A percentile compares a stretch with the other conserved stretches of the same genome.
phyloP scores from a whole-genome alignment of 2,888 invertebrate species.

The Onchidella celtica region DNA sequence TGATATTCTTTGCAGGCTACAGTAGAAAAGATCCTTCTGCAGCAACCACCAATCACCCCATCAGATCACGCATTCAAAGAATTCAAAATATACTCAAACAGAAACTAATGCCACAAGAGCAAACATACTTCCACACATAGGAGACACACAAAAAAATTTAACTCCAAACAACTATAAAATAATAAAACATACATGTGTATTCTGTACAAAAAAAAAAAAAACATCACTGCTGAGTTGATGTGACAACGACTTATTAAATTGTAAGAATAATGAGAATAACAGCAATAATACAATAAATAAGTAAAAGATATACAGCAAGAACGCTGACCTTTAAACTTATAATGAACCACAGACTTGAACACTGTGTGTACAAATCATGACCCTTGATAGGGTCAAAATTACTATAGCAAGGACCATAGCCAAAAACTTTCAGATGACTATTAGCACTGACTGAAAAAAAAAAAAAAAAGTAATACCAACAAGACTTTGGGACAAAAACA shows the following conservation, averaged over 20 bases:
- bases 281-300: slow-evolving; percentile 1
- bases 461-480: neutral
- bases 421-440: too few relatives aligned
- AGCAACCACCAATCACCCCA: too few relatives aligned
- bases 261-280: slow-evolving; percentile 15
- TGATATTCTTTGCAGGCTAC: too few relatives aligned
- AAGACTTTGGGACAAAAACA: neutral
- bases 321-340: neutral
- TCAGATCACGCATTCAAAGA: too few relatives aligned
- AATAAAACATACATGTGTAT: slow-evolving; percentile 40
- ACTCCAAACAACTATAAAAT: neutral
- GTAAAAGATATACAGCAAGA: neutral
- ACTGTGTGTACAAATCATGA: neutral
- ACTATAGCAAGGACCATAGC: neutral
- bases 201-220: slow-evolving; percentile 42
- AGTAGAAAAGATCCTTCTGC: too few relatives aligned
- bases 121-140: neutral
- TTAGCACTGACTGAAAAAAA: too few relatives aligned
- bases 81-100: neutral
- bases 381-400: neutral
- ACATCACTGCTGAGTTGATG: slow-evolving; percentile 24
- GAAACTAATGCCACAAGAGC: neutral
- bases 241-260: slow-evolving; percentile 31
- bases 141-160: neutral
- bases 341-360: slow-evolving; percentile 13